Evolutionary conservation across 2,797 vertebrate species (phyloP), one percentile per base, ranked within the genome.

Genomic region (Remorina albescens): DNA sequence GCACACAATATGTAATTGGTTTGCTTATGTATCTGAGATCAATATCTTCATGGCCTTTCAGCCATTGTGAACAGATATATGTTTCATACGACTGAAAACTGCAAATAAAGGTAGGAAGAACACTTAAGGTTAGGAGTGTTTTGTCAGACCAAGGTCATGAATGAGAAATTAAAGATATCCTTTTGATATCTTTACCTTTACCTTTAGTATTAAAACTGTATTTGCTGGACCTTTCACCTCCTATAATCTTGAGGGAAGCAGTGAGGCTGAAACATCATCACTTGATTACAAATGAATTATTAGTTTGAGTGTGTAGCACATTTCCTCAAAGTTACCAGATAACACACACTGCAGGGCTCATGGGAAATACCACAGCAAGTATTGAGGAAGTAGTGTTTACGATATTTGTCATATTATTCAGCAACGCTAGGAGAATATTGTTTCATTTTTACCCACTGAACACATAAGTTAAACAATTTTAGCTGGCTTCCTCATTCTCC

Each of bases 371-470:
- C 25, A 58, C 49, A 41, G n/a, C 37, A 32, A 25, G 49, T 15
- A 44, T 34, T 5, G 9, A 55, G 23, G 32, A 62, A 47, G 32
- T 1, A 4, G 16, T 46, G 8, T 49, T 2, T 62, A 23, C 37
- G 37, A 62, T n/a, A 59, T 63, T 1, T 49, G 5, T 56, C 49
- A 50, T 50, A 28, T 36, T 50, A 32, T 44, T 66, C 54, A 44
- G 75, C 70, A 53, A 42, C 15, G 16, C 8, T 8, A 2, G 26
- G 11, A 65, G 72, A 74, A 32, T 64, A 65, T 6, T 10, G 19
- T 9, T n/a, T 28, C 37, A 47, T 74, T 21, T 18, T 69, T 12
- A 62, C 13, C 4, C 10, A 36, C 16, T 64, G 55, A 62, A 39
- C 21, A 12, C 25, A 32, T 21, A 16, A 3, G 32, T 71, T 19